Percentiles rank a stretch among this genome's conserved stretches.
Evolutionary conservation across 2,113 vertebrate species (phyloP).

Genomic region (Entomyzon cyanotis): DNA sequence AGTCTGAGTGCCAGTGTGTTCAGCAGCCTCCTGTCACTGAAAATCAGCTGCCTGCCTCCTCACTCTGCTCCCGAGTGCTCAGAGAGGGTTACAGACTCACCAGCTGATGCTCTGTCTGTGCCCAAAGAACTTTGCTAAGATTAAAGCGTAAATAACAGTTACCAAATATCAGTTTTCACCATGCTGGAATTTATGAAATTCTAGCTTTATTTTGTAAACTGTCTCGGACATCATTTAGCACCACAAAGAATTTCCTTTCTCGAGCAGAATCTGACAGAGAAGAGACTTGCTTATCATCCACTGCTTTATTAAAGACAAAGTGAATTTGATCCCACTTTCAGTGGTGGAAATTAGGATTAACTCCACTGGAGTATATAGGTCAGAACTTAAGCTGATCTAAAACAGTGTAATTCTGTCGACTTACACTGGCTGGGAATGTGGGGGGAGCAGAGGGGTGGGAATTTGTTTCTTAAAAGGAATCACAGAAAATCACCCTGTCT

Average conservation of each 20-base stretch:
- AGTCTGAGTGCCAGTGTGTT: not conserved
- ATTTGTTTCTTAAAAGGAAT: not conserved
- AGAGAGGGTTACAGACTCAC: not conserved
- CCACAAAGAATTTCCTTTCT: not conserved
- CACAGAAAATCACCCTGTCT: not conserved
- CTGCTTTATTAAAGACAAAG: constrained; percentile 23
- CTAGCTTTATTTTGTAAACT: not conserved
- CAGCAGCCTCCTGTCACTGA: not conserved
- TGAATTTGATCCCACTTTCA: constrained; percentile 9
- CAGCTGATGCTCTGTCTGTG: not conserved
- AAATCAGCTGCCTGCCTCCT: not conserved
- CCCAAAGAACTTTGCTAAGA: not conserved
- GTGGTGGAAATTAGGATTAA: constrained; percentile 49
- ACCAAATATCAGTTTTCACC: not conserved
- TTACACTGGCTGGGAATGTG: constrained; percentile 8
- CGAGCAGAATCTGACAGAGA: not conserved
- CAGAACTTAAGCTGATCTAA: constrained; percentile 41
- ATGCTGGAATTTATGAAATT: not conserved
- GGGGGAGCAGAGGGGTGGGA: not conserved
- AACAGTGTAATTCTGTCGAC: not conserved
- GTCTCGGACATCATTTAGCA: not conserved
- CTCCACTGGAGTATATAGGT: constrained; percentile 14
- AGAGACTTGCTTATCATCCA: not conserved
- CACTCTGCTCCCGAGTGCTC: not conserved
- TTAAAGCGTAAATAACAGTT: not conserved